phyloP scores from a whole-genome alignment of 2,797 vertebrate genomes.

The Anabacerthia variegaticeps region DNA sequence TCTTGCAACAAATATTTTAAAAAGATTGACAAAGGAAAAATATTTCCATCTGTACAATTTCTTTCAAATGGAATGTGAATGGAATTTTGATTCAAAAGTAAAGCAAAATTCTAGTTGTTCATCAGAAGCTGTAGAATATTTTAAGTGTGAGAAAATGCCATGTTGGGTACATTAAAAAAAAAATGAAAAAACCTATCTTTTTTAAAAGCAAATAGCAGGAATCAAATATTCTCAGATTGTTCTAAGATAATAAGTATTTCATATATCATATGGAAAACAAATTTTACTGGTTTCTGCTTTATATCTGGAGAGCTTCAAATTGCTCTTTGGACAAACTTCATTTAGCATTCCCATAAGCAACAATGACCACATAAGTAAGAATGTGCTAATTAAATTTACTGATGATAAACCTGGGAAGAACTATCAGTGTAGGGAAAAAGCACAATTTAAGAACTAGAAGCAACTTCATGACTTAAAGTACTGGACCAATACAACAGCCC shows the following conservation, averaged over 20 bases:
- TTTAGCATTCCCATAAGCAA: background rate
- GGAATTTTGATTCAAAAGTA: background rate
- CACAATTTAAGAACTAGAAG: background rate
- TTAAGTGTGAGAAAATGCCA: background rate
- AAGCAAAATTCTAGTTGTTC: background rate
- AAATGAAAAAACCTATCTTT: too few relatives aligned
- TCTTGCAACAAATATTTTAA: background rate
- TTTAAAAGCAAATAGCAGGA: background rate
- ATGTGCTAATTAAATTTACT: background rate
- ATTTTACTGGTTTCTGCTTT: background rate
- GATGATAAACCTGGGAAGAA: background rate
- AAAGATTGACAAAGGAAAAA: background rate
- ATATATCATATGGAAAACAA: background rate
- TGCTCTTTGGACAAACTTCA: background rate
- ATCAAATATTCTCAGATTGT: background rate
- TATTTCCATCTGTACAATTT: background rate
- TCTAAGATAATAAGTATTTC: background rate
- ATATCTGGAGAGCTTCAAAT: background rate
- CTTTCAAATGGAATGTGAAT: background rate
- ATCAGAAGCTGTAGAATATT: background rate
- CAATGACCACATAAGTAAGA: background rate
- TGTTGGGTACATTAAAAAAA: background rate
- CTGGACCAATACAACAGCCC: background rate
- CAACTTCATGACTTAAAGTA: background rate
- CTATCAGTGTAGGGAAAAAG: background rate